A percentile compares a stretch with the other conserved stretches of the same genome.
These are phyloP conservation scores for roundworm (Caenorhabditis elegans) DNA, from an alignment of 1,140 invertebrate genomes.

Conservation along the genomic window DNA sequence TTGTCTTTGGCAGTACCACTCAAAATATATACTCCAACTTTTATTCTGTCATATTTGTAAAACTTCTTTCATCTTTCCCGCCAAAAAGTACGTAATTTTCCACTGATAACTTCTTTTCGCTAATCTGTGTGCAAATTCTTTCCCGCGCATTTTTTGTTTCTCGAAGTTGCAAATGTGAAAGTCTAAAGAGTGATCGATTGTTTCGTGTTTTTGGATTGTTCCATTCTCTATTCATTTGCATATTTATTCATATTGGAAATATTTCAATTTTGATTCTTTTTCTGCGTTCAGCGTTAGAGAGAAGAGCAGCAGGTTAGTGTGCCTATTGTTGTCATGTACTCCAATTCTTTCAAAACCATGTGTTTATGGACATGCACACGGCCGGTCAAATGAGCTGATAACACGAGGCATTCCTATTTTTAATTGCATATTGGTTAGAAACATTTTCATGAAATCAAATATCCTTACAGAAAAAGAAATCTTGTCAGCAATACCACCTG, in stretches of 20 bases:
- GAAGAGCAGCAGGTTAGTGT: background rate
- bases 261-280: too few species aligned
- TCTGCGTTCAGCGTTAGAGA: background rate
- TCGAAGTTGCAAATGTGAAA: conserved; percentile 1
- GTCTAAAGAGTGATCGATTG: background rate
- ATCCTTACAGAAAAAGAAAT: conserved; percentile 20
- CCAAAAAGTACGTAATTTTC: background rate
- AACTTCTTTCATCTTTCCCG: background rate
- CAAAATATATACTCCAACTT: too few species aligned
- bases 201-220: background rate
- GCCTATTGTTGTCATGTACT: background rate
- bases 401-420: background rate
- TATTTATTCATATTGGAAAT: background rate
- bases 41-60: background rate
- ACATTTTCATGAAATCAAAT: too few species aligned
- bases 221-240: background rate
- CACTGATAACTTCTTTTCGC: background rate
- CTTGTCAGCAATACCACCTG: conserved; percentile 1
- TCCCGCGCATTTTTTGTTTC: background rate
- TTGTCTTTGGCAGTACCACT: too few species aligned
- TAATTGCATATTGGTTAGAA: background rate
- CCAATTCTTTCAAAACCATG: too few species aligned
- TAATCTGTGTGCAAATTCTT: background rate
- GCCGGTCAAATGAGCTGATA: background rate
- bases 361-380: background rate